Base-by-base conservation (phyloP, 2,113 vertebrate genomes). In the Psophia crepitans region DNA sequence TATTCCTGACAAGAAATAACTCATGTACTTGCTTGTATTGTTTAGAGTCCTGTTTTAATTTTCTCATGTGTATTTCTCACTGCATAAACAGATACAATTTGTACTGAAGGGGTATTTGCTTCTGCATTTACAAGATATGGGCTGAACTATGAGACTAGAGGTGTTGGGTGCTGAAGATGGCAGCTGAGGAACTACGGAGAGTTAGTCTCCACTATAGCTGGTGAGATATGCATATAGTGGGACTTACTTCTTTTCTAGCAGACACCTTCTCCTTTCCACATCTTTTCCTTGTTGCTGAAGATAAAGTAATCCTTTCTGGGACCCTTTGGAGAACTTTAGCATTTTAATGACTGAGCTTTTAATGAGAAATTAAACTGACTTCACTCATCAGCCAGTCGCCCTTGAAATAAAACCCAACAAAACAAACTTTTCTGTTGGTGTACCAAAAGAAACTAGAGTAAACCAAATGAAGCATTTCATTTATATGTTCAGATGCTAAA, bases 191-290 rank as follows among this genome's bases (percentile, higher is more conserved):
- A 33, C 28, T 49, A 17, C 0, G 1, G 33, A 76, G 16, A 32
- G 30, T 23, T 78, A 28, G 18, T 13, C 7, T 73, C 44, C 14
- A 5, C 9, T 33, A 9, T 1, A 27, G 33, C 41, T 88, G 30
- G 10, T 41, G 39, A 71, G 32, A 35, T 12, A 41, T 5, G 7
- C 15, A 12, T 39, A 5, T 0, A n/a, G 7, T 1, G 2, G 18
- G 30, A 48, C 2, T 48, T 39, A 12, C 0, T 57, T 13, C 5
- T 71, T 83, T 80, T 35, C 30, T 39, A 27, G 22, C 11, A 15
- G n/a, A 22, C 22, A 18, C 18, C 16, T 32, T 51, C 30, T 73
- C 9, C 46, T 90, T 92, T 77, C 39, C 19, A n/a, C 7, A 7
- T 39, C 21, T 73, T 75, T 48, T 35, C 46, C 7, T 51, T 73